Conservation (phyloP, 2,113 vertebrate genomes). For the Cepphus grylle region DNA sequence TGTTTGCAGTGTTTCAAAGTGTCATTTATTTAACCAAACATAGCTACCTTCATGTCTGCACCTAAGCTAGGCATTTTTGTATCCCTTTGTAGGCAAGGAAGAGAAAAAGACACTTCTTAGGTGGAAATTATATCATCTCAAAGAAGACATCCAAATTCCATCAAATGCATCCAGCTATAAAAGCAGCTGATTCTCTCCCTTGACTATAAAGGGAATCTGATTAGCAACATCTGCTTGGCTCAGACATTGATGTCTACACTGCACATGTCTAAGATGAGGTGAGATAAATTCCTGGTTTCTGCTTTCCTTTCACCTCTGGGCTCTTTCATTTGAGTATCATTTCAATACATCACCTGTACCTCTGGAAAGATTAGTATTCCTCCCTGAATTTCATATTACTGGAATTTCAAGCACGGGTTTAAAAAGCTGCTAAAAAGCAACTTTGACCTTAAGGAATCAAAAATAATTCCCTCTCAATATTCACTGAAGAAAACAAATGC, state of each 20-base stretch:
- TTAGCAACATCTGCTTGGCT: neutral
- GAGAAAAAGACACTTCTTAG: neutral
- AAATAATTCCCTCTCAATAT: neutral
- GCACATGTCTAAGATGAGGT: neutral
- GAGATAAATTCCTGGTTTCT: neutral
- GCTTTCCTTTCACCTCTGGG: neutral
- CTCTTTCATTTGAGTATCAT: neutral
- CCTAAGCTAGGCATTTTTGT: neutral
- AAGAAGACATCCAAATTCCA: neutral
- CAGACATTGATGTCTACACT: neutral
- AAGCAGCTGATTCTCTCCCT: neutral
- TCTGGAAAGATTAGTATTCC: neutral
- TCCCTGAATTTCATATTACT: neutral
- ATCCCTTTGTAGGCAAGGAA: neutral
- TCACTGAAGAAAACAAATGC: neutral
- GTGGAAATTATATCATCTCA: neutral
- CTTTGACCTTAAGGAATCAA: neutral
- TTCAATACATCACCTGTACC: neutral
- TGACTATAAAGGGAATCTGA: neutral
- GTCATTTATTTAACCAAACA: neutral
- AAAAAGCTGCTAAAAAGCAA: neutral
- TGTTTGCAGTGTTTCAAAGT: neutral
- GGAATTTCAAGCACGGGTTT: neutral
- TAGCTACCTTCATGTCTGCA: neutral
- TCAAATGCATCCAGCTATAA: neutral